Percentiles rank a stretch among this genome's conserved stretches.
Evolutionary conservation across 2,888 invertebrate genomes (phyloP).

Genomic region (Gerris lacustris): DNA sequence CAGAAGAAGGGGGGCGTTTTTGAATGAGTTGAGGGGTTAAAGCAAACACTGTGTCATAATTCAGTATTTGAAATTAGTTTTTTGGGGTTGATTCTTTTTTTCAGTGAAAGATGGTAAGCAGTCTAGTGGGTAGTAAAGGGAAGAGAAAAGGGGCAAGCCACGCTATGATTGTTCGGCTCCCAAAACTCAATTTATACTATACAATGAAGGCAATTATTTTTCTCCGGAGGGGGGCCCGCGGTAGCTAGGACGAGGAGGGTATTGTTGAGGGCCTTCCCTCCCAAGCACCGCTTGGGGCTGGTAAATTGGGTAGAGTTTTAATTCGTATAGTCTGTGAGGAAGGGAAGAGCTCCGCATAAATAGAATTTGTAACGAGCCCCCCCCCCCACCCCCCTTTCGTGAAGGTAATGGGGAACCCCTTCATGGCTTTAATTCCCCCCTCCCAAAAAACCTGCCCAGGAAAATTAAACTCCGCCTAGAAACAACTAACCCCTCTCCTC

Average conservation of each 20-base stretch:
- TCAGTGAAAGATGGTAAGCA: too few relatives aligned
- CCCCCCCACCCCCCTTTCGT: not conserved
- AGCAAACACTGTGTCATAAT: slow-evolving; percentile 19
- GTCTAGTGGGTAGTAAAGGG: not conserved
- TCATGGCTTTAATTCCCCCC: slow-evolving; percentile 6
- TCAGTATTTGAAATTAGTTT: slow-evolving; percentile 27
- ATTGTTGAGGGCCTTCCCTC: not conserved
- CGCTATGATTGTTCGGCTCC: slow-evolving; percentile 26
- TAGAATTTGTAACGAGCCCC: slow-evolving; percentile 31
- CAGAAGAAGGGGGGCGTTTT: too few relatives aligned
- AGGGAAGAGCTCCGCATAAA: slow-evolving; percentile 28
- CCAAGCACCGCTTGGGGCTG: slow-evolving; percentile 4
- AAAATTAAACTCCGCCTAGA: not conserved
- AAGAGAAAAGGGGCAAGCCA: slow-evolving; percentile 16
- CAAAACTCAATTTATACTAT: slow-evolving; percentile 31
- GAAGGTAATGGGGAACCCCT: slow-evolving; percentile 2
- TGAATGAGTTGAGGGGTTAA: not conserved
- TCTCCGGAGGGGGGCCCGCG: slow-evolving; percentile 21
- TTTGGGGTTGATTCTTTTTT: not conserved
- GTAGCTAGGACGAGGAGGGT: not conserved
- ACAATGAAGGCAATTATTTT: slow-evolving; percentile 32
- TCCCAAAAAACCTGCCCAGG: not conserved
- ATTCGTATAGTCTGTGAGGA: slow-evolving; percentile 24
- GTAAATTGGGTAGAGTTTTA: slow-evolving; percentile 30
- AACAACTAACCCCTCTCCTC: not conserved